Conservation (phyloP, 1,140 invertebrate genomes). For the Trachymyrmex cornetzi region DNA sequence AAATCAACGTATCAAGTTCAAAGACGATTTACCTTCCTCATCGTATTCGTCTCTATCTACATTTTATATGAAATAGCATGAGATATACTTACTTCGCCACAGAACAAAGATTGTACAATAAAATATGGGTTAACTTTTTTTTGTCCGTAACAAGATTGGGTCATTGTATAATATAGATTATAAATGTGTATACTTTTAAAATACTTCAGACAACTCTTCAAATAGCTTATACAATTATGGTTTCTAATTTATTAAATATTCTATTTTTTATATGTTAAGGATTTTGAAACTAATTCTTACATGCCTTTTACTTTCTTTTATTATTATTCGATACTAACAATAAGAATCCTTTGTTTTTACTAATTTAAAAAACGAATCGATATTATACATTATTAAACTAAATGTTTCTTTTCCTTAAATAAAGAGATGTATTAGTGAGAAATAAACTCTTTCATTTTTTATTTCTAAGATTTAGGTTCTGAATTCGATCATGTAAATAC, state of each 20-base stretch:
- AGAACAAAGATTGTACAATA: no score
- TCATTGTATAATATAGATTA: background rate
- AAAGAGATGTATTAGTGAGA: background rate
- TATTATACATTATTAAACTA: background rate
- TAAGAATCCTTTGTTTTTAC: no score
- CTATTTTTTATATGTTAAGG: no score
- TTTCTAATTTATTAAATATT: no score
- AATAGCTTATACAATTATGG: no score
- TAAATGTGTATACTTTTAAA: background rate
- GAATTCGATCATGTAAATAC: background rate
- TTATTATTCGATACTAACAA: no score
- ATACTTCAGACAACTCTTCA: background rate
- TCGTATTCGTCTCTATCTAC: slow-evolving; percentile 7
- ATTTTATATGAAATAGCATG: slow-evolving; percentile 10
- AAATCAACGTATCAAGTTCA: background rate
- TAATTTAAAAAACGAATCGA: background rate
- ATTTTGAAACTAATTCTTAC: no score
- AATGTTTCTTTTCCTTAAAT: background rate
- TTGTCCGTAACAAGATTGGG: background rate
- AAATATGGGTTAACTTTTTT: background rate
- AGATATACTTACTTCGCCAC: background rate
- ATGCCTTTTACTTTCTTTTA: no score
- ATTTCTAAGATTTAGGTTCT: background rate
- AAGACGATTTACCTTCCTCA: background rate
- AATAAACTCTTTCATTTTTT: background rate